Evolutionary conservation across 1,140 invertebrate genomes (phyloP), one percentile per base, ranked within the genome.

Genomic region (Hermetia illucens): DNA sequence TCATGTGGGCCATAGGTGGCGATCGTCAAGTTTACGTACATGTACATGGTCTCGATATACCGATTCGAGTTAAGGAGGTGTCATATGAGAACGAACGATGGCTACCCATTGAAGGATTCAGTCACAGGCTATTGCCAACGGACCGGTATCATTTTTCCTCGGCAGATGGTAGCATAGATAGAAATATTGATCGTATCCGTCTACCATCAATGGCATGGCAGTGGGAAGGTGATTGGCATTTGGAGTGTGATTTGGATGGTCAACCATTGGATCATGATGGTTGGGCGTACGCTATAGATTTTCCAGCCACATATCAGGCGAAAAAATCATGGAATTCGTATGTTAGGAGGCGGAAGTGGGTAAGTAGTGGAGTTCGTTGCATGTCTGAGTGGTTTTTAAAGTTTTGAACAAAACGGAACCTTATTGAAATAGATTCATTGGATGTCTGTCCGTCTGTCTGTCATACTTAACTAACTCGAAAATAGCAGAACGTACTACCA

Each of bases 271-370:
- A 83, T 58, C 77, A 84, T 61, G 86, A 91, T 72, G 88, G 88
- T 25, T 94, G 89, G 90, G 91, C 82, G 21, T 95, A 94, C 69
- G 86, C 89, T 18, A 68, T 91, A 32, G 89, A 94, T 65, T 94
- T 94, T 64, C 87, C 84, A 34, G 73, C 81, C 16, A 76, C 75
- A n/a, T 95, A 82, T 65, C 71, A 74, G 22, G 66, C 77, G 2
- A 75, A 79, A 40, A 90, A 88, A 51, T 76, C 82, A 38, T 93
- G 87, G 86, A 87, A 85, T 47, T 91, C 87, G 10, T 88, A 81
- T 67, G 89, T 94, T 1, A 71, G 89, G 40, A 69, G 88, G 48
- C 70, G 89, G 38, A 87, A 91, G 56, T 93, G 88, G 87, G 75
- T 84, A 45, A 39, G 40, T n/a, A n/a, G n/a, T n/a, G n/a, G n/a